Base-by-base conservation (phyloP, 2,113 vertebrate species). In the Platysteira castanea region DNA sequence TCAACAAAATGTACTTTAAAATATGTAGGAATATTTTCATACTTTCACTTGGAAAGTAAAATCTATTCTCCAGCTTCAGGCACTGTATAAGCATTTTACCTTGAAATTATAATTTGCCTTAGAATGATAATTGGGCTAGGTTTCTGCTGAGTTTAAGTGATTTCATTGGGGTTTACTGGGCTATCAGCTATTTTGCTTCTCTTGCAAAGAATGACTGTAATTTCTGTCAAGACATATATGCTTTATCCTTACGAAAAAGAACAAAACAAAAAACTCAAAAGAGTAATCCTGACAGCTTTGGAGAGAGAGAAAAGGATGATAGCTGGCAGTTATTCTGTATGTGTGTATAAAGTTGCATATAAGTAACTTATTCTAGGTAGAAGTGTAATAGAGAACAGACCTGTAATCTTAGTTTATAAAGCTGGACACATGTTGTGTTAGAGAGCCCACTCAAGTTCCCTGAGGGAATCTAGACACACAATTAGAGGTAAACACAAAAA, bases 401-500 rank as follows among this genome's bases (percentile, higher is more conserved):
- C 9, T 64, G 39, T 13, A 90, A 67, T 76, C 24, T 67, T 47
- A 60, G 39, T 63, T 90, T 87, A 63, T 87, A 61, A 68, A 93
- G 50, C 61, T 65, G 70, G 84, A 59, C 64, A 75, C 7, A 22
- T 49, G 37, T 52, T 86, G 50, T 94, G 41, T 81, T 56, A 61
- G 50, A 84, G 11, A 94, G 11, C 8, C 67, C n/a, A 59, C 63
- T 79, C 6, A 2, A 54, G 6, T 52, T 94, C 90, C 94, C 89
- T 87, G 31, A 49, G 73, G 83, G 67, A 79, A 95, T 84, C 65
- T 79, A 90, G 69, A 52, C 61, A 92, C 41, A 74, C 75, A 97
- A 97, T 96, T 94, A 95, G 71, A 95, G 14, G 39, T 49, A 96
- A 95, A 94, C 59, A 89, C 53, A 64, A 41, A 97, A 57, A 91